Evolutionary conservation across 2,888 invertebrate genomes (phyloP), one percentile per base, ranked within the genome.

Genomic region (Yponomeuta cagnagella): DNA sequence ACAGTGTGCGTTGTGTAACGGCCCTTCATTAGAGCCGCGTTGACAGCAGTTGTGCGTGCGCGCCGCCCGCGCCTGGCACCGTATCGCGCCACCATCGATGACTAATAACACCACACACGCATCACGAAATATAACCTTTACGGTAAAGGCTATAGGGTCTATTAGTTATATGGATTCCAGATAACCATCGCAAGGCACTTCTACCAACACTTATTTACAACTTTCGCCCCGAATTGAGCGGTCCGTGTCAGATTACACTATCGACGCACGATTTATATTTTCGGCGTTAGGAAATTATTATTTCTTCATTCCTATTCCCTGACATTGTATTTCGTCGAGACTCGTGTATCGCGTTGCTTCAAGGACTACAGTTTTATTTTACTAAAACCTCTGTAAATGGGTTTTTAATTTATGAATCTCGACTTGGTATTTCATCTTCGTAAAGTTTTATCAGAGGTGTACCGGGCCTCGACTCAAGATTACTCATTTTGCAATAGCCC

Each of bases 51-150:
- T 79, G 88, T 90, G 91, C 90, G 91, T 90, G 91, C 90, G 91
- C 90, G 88, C 87, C 82, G 83, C 84, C 86, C 87, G 89, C 88
- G 81, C 81, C 82, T 85, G 86, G 91, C 86, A 85, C 91, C 88
- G 82, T 91, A 91, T 91, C 91, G 90, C 89, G 79, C 87, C 90
- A 89, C 90, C 91, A 91, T 90, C 92, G 89, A 90, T 91, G 91
- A 91, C 90, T 91, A 92, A 91, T 90, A 90, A 88, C 88, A 88
- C 82, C 76, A 79, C 74, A 78, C 77, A 77, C 73, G 72, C 74
- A 75, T 74, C 73, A 75, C 75, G 52, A 75, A 77, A 73, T 70
- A 67, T 68, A 23, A 52, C 48, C 67, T n/a, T 67, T 31, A 65
- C 12, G 9, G 6, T 9, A 5, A 33, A 12, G 30, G 30, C 30